Evolutionary conservation across 2,888 invertebrate genomes (phyloP).

Genomic region (Leucophora obtusa): DNA sequence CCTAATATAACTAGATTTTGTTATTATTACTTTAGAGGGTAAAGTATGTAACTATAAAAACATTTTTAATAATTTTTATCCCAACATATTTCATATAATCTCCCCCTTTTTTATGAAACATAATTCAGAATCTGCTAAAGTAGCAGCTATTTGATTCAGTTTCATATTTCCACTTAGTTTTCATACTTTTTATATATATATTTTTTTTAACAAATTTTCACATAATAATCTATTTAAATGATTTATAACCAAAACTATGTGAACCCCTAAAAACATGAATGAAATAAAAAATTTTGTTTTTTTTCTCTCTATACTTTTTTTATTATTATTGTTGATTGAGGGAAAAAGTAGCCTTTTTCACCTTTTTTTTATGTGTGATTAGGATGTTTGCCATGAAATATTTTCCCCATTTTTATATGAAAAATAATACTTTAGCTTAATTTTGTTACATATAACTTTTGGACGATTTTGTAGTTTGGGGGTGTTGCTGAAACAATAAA

Average conservation of each 20-base stretch:
- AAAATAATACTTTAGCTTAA: background rate
- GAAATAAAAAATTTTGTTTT: background rate
- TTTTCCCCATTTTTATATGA: background rate
- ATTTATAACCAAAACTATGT: constrained; percentile 33
- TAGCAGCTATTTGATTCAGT: background rate
- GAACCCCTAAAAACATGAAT: constrained; percentile 9
- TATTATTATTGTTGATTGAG: background rate
- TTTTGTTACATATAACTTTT: background rate
- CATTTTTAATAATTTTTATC: background rate
- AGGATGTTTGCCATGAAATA: background rate
- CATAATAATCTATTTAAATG: constrained; percentile 42
- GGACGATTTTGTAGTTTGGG: background rate
- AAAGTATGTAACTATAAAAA: background rate
- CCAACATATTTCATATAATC: background rate
- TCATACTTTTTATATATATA: background rate
- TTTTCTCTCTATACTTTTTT: background rate
- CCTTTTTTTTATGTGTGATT: background rate
- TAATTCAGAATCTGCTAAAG: background rate
- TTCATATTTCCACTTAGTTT: background rate
- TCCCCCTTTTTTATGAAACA: background rate
- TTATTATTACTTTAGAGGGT: background rate
- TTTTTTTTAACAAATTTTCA: constrained; percentile 33
- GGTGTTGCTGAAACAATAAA: constrained; percentile 32
- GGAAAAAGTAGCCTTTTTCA: background rate
- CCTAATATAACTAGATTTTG: too few species aligned